Percentiles rank a stretch among this genome's conserved stretches.
phyloP scores from a whole-genome alignment of 2,888 invertebrate genomes.

The Branchinecta sandiegonensis region DNA sequence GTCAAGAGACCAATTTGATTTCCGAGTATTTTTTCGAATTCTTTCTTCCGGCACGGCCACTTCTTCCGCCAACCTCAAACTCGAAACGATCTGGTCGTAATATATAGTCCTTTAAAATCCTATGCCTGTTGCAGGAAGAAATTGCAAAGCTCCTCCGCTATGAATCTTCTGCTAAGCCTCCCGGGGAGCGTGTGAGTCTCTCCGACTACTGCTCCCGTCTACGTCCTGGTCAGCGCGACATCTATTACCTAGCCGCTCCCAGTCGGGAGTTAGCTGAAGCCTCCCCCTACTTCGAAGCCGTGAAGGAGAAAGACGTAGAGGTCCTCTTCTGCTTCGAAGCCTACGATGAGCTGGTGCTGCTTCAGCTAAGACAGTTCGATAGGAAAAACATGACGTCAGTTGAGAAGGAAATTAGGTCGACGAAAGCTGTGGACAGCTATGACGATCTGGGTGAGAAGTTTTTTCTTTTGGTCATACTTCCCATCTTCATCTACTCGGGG shows the following conservation, averaged over 20 bases:
- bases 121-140: slow-evolving; percentile 50
- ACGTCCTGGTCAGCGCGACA: slow-evolving; percentile 62
- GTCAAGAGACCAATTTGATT: too few species aligned
- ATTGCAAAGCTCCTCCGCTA: slow-evolving; percentile 76
- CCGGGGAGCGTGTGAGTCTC: slow-evolving; percentile 52
- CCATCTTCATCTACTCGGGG: too few species aligned
- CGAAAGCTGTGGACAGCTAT: slow-evolving; percentile 35
- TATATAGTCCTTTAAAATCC: too few species aligned
- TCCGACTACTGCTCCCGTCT: slow-evolving; percentile 64
- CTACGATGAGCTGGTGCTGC: slow-evolving; percentile 87
- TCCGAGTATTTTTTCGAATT: too few species aligned
- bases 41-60: too few species aligned
- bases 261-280: slow-evolving; percentile 81
- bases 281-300: slow-evolving; percentile 86
- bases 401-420: slow-evolving; percentile 79
- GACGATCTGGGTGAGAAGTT: neutral
- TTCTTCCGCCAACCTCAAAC: too few species aligned
- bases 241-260: slow-evolving; percentile 86
- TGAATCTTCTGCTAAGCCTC: slow-evolving; percentile 66
- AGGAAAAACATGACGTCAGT: slow-evolving; percentile 63
- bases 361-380: slow-evolving; percentile 71
- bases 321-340: slow-evolving; percentile 91
- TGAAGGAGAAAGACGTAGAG: slow-evolving; percentile 72
- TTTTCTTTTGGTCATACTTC: too few species aligned
- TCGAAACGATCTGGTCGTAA: too few species aligned